Evolutionary conservation across 2,113 vertebrate genomes (phyloP), one percentile per base, ranked within the genome.

Genomic region (Nothocercus nigrocapillus): DNA sequence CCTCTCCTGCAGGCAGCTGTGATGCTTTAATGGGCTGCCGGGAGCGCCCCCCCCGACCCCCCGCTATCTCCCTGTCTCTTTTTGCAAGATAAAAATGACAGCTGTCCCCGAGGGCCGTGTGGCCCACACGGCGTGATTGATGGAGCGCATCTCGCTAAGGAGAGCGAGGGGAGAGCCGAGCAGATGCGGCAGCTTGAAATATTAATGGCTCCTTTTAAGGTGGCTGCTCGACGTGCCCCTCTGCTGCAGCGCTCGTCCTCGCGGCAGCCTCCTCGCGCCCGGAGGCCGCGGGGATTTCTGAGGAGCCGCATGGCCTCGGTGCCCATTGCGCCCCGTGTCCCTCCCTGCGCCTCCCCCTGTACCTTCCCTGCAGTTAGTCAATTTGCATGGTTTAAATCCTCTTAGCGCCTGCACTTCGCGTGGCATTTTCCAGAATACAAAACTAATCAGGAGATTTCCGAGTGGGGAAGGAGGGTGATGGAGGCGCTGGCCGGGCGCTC

Each of bases 361-460:
- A 88, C 94, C 94, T 84, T 90, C 69, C 77, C 32, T 58, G 62
- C 82, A 11, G 40, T 96, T 88, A 94, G 92, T 96, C 92, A 90
- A 61, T 96, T 95, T 86, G 76, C 89, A 78, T 27, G 2, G 59
- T 58, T 51, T 28, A 95, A 95, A 96, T 93, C 94, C 93, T 93
- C 91, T 90, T 93, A 93, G 91, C 0, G 15, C 25, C 89, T 58
- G 38, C 74, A 66, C 82, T 80, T 59, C 9, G 45, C 94, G 81
- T 1, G 56, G 91, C 72, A 10, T 89, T 96, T 89, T 80, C 84
- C 83, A 86, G 94, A 94, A 30, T 40, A 64, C 44, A 88, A 83
- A 91, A 85, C 70, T 58, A 93, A 95, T 91, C 69, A 7, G 88
- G 84, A 90, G 85, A 36, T 91, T 95, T 93, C 56, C 0, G 8